phyloP scores from a whole-genome alignment of 2,113 vertebrate species.

The Chunga burmeisteri region DNA sequence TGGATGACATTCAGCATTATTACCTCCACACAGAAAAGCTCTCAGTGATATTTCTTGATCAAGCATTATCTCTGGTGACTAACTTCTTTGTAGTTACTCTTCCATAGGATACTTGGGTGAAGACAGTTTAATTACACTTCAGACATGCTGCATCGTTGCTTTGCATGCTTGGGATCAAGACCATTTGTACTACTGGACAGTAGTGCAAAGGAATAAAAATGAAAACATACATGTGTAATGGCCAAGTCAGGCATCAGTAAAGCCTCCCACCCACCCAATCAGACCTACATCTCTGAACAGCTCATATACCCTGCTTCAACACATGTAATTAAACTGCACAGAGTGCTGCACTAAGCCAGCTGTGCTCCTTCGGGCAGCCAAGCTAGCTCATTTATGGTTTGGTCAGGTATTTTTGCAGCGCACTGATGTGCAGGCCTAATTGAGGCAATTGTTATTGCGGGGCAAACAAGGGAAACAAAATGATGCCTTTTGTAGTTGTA shows the following conservation, averaged over 20 bases:
- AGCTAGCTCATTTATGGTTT: neutral
- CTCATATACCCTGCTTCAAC: neutral
- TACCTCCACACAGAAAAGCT: neutral
- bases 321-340: neutral
- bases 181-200: neutral
- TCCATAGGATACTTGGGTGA: neutral
- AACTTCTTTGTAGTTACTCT: neutral
- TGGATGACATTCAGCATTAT: neutral
- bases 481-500: neutral
- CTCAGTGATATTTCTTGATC: neutral
- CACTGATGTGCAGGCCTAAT: neutral
- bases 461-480: neutral
- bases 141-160: neutral
- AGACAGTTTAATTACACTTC: neutral
- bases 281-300: neutral
- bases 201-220: neutral
- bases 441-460: neutral
- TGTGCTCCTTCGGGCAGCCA: neutral
- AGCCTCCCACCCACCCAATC: neutral
- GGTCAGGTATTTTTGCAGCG: neutral
- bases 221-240: neutral
- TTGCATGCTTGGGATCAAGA: neutral
- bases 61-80: neutral
- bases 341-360: neutral
- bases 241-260: neutral